Conservation (phyloP, 2,113 vertebrate genomes). For the Urocynchramus pylzowi region DNA sequence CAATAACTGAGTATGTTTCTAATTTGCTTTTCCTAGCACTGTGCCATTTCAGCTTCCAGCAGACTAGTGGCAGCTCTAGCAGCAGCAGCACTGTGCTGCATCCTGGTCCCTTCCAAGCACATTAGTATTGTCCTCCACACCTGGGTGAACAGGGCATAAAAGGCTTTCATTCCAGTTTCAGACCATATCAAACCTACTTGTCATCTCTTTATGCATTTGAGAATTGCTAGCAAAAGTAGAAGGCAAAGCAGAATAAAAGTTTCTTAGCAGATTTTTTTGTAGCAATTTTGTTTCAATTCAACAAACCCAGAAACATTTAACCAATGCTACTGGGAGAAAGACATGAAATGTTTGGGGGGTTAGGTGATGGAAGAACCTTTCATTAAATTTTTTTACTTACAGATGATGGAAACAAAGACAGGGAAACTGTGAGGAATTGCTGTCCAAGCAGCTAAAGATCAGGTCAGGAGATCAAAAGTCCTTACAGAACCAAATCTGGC, state of each 20-base stretch:
- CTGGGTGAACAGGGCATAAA: not conserved
- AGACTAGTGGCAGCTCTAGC: not conserved
- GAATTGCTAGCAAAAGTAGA: not conserved
- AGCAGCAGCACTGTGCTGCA: not conserved
- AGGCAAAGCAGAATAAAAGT: not conserved
- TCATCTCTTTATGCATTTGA: not conserved
- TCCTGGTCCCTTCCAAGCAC: not conserved
- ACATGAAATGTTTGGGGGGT: accelerated
- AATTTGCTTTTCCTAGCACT: not conserved
- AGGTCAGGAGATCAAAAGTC: not conserved
- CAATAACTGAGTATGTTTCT: not conserved
- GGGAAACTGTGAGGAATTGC: not conserved
- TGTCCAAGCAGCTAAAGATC: not conserved
- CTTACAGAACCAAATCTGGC: not conserved
- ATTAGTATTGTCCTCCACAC: not conserved
- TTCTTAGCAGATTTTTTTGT: not conserved
- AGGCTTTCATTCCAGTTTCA: not conserved
- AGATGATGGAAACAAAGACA: not conserved
- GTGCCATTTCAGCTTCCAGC: not conserved
- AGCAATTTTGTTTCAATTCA: not conserved
- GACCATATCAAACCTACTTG: not conserved
- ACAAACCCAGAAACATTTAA: not conserved
- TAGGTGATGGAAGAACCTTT: not conserved
- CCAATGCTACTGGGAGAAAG: not conserved
- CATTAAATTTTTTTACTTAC: not conserved